Conservation (phyloP, 2,888 invertebrate species). For the Odontocerum albicorne region DNA sequence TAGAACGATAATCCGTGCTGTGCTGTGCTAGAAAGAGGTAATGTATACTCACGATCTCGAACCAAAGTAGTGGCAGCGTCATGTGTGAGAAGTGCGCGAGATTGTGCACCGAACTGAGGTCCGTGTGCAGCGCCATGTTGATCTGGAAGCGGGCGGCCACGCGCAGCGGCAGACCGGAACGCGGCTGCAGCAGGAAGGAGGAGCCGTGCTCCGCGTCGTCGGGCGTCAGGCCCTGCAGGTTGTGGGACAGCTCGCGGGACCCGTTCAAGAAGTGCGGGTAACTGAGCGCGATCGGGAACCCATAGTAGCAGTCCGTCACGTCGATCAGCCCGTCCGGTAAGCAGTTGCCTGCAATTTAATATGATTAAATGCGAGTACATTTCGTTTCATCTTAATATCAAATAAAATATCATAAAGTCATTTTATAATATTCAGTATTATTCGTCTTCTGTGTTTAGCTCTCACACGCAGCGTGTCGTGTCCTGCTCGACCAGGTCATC, state of each 20-base stretch:
- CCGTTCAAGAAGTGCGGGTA: constrained; percentile 85
- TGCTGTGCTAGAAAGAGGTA: constrained; percentile 6
- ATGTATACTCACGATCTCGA: constrained; percentile 78
- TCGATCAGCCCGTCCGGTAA: constrained; percentile 77
- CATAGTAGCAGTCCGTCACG: constrained; percentile 86
- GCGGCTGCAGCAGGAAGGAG: constrained; percentile 77
- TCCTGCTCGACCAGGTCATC: too few relatives aligned
- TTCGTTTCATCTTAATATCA: too few relatives aligned
- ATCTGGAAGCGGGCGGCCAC: constrained; percentile 83
- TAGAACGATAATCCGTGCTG: too few relatives aligned
- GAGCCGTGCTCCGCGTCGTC: constrained; percentile 65
- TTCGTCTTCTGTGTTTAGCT: too few relatives aligned
- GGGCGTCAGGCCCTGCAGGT: constrained; percentile 71
- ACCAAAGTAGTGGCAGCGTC: constrained; percentile 83
- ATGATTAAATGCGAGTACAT: neutral
- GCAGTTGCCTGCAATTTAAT: constrained; percentile 56
- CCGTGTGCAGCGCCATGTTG: constrained; percentile 74
- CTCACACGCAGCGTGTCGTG: too few relatives aligned
- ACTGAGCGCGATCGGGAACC: constrained; percentile 86
- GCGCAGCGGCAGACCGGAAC: constrained; percentile 77
- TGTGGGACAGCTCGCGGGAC: constrained; percentile 63
- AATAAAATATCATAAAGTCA: too few relatives aligned
- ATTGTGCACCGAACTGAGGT: constrained; percentile 66
- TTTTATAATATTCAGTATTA: too few relatives aligned
- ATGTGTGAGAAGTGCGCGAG: constrained; percentile 69